Evolutionary conservation across 2,888 invertebrate genomes (phyloP).

Genomic region (Mechanitis messenoides): DNA sequence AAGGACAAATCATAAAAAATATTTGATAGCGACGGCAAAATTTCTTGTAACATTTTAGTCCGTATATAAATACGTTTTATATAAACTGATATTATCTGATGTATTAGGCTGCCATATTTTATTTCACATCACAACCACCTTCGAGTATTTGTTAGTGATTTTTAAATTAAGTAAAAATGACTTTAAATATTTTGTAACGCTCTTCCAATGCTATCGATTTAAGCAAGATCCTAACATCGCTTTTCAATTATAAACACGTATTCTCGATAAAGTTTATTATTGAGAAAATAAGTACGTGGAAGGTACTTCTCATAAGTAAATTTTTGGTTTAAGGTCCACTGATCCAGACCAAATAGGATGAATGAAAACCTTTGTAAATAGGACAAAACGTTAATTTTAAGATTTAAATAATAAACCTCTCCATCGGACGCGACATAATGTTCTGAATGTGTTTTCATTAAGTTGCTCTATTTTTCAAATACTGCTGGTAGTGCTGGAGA

Average conservation of each 20-base stretch:
- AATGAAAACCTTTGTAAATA: slow-evolving; percentile 33
- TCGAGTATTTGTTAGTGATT: too few relatives aligned
- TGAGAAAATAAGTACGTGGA: slow-evolving; percentile 13
- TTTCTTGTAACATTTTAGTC: background rate
- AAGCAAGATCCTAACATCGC: too few relatives aligned
- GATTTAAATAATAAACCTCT: slow-evolving; percentile 37
- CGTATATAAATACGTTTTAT: background rate
- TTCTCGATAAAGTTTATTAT: slow-evolving; percentile 34
- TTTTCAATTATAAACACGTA: slow-evolving; percentile 39
- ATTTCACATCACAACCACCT: too few relatives aligned
- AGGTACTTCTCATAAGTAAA: slow-evolving; percentile 12
- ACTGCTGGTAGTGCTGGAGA: too few relatives aligned
- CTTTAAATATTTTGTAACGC: too few relatives aligned
- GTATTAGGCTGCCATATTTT: too few relatives aligned
- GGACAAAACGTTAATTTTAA: slow-evolving; percentile 37
- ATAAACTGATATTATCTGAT: background rate
- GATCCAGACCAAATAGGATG: slow-evolving; percentile 30
- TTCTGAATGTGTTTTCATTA: slow-evolving; percentile 27
- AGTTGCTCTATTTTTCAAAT: too few relatives aligned
- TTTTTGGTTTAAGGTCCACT: slow-evolving; percentile 21
- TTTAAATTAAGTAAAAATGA: too few relatives aligned
- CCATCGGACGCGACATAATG: slow-evolving; percentile 26
- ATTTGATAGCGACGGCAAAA: background rate
- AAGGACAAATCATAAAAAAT: background rate
- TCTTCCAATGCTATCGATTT: too few relatives aligned